Conservation (phyloP, 2,113 vertebrate species). For the Morone chrysops region DNA sequence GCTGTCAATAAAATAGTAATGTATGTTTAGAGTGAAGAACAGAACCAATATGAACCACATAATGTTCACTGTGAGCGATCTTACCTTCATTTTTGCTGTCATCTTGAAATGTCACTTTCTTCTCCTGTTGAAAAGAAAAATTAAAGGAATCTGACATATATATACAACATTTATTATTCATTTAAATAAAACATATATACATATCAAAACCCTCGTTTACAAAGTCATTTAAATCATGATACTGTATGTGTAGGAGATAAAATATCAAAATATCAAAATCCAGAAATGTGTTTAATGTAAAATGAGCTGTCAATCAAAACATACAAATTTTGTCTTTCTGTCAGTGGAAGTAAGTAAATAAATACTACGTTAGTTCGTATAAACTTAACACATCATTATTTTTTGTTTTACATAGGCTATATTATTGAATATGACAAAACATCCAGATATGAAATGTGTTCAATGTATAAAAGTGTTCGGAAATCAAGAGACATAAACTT, state of each 20-base stretch:
- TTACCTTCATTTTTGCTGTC: conserved; percentile 65
- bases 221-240: background rate
- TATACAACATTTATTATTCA: no score
- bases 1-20: conserved; percentile 41
- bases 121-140: conserved; percentile 70
- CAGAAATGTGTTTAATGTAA: no score
- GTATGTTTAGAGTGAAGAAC: accelerated
- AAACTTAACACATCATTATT: no score
- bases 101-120: conserved; percentile 73
- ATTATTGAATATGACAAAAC: background rate
- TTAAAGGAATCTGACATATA: background rate
- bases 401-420: background rate
- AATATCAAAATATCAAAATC: background rate
- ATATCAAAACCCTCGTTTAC: background rate
- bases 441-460: background rate
- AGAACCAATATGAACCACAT: background rate
- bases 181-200: background rate
- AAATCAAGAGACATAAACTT: background rate
- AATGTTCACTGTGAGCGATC: background rate
- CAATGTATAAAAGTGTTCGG: background rate
- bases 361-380: no score
- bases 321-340: no score
- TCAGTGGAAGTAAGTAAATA: no score
- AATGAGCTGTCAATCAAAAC: no score
- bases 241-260: background rate